Evolutionary conservation across 2,113 vertebrate genomes (phyloP).

Genomic region (Pogonocichla stellata): DNA sequence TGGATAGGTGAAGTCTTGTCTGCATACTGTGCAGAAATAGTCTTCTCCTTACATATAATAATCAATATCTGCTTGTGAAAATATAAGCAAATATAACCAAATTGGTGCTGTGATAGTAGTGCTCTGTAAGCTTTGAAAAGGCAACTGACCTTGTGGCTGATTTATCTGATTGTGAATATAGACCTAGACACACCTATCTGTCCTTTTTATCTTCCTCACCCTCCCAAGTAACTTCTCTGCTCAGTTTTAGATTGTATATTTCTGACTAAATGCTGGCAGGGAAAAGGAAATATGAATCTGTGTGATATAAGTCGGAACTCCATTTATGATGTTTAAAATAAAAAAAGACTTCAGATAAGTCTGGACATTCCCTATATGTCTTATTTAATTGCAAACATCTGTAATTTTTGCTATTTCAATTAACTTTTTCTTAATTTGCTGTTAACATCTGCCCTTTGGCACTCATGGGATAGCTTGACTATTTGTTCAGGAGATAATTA

Average conservation of each 20-base stretch:
- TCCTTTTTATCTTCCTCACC: not conserved
- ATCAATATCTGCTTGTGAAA: not conserved
- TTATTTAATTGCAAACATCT: slow-evolving; percentile 60
- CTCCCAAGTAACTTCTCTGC: not conserved
- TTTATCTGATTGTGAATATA: not conserved
- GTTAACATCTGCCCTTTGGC: slow-evolving; percentile 26
- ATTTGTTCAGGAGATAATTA: slow-evolving; percentile 55
- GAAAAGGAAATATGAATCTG: not conserved
- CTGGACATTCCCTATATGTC: not conserved
- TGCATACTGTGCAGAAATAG: not conserved
- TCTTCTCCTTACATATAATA: not conserved
- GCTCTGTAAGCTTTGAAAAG: not conserved
- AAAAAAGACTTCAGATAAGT: not conserved
- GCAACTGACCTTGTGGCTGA: not conserved
- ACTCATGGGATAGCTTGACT: slow-evolving; percentile 18
- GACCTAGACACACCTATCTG: not conserved
- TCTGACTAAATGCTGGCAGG: not conserved
- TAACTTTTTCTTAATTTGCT: slow-evolving; percentile 51
- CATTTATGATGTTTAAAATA: not conserved
- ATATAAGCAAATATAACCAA: not conserved
- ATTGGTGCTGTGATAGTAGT: not conserved
- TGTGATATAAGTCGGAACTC: not conserved
- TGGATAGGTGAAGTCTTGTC: not conserved
- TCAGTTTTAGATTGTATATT: not conserved
- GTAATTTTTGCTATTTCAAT: slow-evolving; percentile 59